Percentiles rank a stretch among this genome's conserved stretches.
These are phyloP conservation scores for Typhlomys cinereus DNA, from an alignment of 2,113 vertebrate genomes.

Conservation along the genomic window DNA sequence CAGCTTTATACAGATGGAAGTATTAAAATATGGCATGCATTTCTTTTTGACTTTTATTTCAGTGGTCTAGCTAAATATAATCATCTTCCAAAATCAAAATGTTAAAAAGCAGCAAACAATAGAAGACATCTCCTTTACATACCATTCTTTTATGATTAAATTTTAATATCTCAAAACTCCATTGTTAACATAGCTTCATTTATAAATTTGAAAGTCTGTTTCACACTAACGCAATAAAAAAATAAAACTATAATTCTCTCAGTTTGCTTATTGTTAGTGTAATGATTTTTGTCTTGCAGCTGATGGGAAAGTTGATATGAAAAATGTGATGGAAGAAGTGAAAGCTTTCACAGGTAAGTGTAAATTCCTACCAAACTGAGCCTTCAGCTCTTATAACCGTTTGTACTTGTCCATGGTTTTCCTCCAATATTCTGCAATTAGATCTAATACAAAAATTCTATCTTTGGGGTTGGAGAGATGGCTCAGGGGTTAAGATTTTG, in stretches of 20 bases:
- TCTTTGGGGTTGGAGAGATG: too few species aligned
- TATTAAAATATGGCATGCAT: background rate
- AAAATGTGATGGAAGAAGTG: constrained; percentile 4
- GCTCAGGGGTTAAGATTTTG: too few species aligned
- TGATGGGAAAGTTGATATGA: constrained; percentile 20
- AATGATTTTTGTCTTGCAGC: constrained; percentile 9
- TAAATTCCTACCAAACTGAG: background rate
- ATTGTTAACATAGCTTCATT: background rate
- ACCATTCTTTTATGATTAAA: background rate
- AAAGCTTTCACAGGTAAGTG: constrained; percentile 38
- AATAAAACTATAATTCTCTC: background rate
- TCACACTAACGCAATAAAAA: background rate
- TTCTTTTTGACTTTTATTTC: background rate
- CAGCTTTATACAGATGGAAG: background rate
- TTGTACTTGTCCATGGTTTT: background rate
- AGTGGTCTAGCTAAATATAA: background rate
- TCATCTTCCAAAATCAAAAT: background rate
- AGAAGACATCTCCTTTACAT: background rate
- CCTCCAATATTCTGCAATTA: background rate
- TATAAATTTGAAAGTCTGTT: background rate
- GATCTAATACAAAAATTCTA: background rate
- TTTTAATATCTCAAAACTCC: background rate
- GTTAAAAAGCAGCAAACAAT: background rate
- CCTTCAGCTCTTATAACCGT: background rate
- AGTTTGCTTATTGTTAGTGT: background rate